Evolutionary conservation across 2,888 invertebrate species (phyloP).

Genomic region (Aporophyla lueneburgensis): DNA sequence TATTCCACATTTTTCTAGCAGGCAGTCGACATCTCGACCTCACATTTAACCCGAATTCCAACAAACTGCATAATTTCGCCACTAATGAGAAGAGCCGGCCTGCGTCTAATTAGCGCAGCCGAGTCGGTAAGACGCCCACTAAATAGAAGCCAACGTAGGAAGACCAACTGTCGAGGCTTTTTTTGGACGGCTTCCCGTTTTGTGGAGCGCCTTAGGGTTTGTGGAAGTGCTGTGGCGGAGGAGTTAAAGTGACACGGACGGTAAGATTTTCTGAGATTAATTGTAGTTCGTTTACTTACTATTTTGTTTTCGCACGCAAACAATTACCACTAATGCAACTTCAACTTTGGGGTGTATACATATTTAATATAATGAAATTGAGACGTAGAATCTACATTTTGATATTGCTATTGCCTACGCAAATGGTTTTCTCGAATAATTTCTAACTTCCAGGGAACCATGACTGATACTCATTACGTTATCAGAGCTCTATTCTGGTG

Average conservation of each 20-base stretch:
- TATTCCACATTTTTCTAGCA: conserved; percentile 77
- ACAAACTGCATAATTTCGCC: conserved; percentile 90
- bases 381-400: background rate
- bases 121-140: conserved; percentile 88
- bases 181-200: conserved; percentile 48
- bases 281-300: background rate
- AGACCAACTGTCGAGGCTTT: conserved; percentile 58
- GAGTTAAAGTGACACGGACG: conserved; percentile 14
- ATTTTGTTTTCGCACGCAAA: background rate
- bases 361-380: background rate
- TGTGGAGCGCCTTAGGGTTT: conserved; percentile 15
- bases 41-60: conserved; percentile 88
- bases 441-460: background rate
- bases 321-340: too few relatives aligned
- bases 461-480: background rate
- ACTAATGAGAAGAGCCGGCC: conserved; percentile 89
- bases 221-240: conserved; percentile 3
- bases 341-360: too few relatives aligned
- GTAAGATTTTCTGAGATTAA: conserved; percentile 3
- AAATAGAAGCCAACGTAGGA: conserved; percentile 76
- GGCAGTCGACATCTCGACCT: conserved; percentile 80
- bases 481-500: background rate
- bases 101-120: conserved; percentile 88
- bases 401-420: too few relatives aligned
- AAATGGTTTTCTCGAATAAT: background rate